These are phyloP conservation scores for Leptopilina drosophilae DNA, from an alignment of 2,888 invertebrate genomes.

Conservation along the genomic window DNA sequence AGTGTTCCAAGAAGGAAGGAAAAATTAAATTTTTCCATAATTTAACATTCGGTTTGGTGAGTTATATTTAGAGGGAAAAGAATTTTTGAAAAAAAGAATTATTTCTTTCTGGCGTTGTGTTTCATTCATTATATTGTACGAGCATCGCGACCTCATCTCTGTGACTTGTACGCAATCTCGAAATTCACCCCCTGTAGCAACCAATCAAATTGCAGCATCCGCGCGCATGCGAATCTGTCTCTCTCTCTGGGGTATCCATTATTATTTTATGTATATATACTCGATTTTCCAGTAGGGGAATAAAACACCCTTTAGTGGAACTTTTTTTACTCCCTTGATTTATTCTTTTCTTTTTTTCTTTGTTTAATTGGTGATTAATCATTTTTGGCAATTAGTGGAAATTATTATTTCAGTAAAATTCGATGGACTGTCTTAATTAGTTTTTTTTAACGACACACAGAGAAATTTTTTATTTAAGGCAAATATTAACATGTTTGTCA, in stretches of 20 bases:
- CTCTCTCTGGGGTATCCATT: slow-evolving; percentile 62
- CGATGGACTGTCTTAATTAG: too few species aligned
- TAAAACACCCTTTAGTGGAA: neutral
- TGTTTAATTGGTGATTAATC: neutral
- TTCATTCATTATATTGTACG: slow-evolving; percentile 42
- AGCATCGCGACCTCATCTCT: slow-evolving; percentile 41
- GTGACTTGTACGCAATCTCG: slow-evolving; percentile 69
- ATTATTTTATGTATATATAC: slow-evolving; percentile 38
- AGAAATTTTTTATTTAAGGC: too few species aligned
- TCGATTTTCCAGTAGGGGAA: slow-evolving; percentile 27
- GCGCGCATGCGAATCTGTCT: slow-evolving; percentile 71
- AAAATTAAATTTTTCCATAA: too few species aligned
- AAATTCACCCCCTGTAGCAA: slow-evolving; percentile 63
- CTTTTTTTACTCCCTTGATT: slow-evolving; percentile 9
- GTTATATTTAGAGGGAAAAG: too few species aligned
- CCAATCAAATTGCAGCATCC: slow-evolving; percentile 75
- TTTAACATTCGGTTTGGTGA: too few species aligned
- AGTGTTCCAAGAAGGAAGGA: too few species aligned
- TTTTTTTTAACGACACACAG: too few species aligned
- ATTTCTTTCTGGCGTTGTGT: slow-evolving; percentile 8
- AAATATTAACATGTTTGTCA: too few species aligned
- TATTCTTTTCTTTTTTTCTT: neutral
- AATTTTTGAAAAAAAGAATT: too few species aligned
- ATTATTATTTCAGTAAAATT: too few species aligned
- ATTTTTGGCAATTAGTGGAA: too few species aligned